Base-by-base conservation (phyloP, 2,113 vertebrate genomes). In the Sciurus niger region DNA sequence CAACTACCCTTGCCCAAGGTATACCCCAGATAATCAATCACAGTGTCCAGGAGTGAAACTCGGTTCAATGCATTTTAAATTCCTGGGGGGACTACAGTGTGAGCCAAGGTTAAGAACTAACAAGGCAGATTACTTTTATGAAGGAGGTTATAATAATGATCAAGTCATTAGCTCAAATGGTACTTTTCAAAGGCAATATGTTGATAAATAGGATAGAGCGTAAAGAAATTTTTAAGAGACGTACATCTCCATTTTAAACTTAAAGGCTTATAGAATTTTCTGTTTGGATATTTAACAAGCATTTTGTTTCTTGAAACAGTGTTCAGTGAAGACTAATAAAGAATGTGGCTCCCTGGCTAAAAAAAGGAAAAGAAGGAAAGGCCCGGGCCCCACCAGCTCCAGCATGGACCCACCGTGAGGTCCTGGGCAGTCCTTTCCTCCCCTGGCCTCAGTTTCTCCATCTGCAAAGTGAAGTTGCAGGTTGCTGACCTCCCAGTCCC, bases 221-320 rank as follows among this genome's bases (percentile, higher is more conserved):
- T 88, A 30, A 88, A 67, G 60, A 70, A 84, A 74, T 55, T 28
- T 37, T 17, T 9, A n/a, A 60, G 63, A 91, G 34, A 24, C 12
- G 73, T 25, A 40, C 3, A 13, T 60, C n/a, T 83, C 18, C 17
- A 28, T 67, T 87, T 83, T 55, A 65, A 83, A 73, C 37, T 37
- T 58, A 28, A 48, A 80, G 32, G 13, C 22, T 76, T 48, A 8
- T 9, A 90, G 60, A 87, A 43, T 60, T 90, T 88, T 80, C 37
- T 84, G 25, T 87, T 78, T 84, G 37, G 18, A 4, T 76, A 74
- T 92, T 72, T 77, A 78, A 48, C 18, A 84, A 30, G 37, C 30
- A 43, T 93, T 96, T 90, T 93, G 30, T 70, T 37, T 8, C 48
- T 97, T 72, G 80, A 65, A 90, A 90, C 68, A 60, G 40, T 76